Conservation (phyloP, 2,797 vertebrate genomes). For the Oceanodroma leucorhoa region DNA sequence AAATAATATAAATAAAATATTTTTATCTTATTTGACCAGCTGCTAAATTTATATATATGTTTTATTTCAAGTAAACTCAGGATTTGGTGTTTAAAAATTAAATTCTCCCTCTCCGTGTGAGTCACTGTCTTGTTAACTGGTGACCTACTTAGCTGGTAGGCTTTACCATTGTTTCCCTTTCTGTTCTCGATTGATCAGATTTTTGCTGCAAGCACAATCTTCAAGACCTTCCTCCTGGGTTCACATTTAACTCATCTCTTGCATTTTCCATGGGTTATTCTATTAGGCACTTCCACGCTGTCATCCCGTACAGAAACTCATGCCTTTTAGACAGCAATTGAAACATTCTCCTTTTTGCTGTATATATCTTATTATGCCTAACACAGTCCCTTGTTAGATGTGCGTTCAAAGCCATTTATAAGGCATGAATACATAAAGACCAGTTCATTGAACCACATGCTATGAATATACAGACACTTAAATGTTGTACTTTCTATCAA, state of each 20-base stretch:
- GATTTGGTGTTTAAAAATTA: conserved; percentile 49
- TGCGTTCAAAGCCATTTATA: conserved; percentile 51
- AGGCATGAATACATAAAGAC: conserved; percentile 63
- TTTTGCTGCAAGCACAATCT: conserved; percentile 61
- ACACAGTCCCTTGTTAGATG: conserved; percentile 29
- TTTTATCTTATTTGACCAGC: neutral
- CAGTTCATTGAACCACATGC: conserved; percentile 49
- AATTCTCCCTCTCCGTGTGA: conserved; percentile 24
- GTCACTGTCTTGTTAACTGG: conserved; percentile 35
- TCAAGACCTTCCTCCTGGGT: conserved; percentile 61
- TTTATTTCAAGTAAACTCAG: neutral
- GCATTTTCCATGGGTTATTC: conserved; percentile 54
- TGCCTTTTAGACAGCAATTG: conserved; percentile 30
- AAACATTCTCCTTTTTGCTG: neutral
- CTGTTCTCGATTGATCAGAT: conserved; percentile 59
- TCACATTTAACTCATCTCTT: conserved; percentile 55
- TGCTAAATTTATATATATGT: neutral
- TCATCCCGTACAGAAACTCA: neutral
- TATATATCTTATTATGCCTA: conserved; percentile 27
- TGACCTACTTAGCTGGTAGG: conserved; percentile 69
- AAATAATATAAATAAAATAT: neutral
- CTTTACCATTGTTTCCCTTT: conserved; percentile 39
- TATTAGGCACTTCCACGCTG: conserved; percentile 13
- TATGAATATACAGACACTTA: neutral
- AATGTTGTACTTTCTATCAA: neutral